Percentiles rank a stretch among this genome's conserved stretches.
These are phyloP conservation scores for Zaprionus lineosus DNA, from an alignment of 2,888 invertebrate genomes.

Conservation along the genomic window DNA sequence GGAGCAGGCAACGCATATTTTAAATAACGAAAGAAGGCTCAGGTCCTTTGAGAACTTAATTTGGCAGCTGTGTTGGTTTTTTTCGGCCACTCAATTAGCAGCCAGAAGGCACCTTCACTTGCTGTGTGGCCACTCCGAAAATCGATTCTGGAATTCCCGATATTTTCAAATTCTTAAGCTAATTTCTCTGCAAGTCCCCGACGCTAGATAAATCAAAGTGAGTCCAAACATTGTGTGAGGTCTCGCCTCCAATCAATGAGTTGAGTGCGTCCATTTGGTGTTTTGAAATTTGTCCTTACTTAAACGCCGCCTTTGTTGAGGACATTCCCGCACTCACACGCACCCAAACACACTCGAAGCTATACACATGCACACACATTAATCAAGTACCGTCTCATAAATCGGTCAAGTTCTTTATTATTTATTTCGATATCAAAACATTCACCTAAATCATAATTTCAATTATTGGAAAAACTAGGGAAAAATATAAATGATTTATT, in stretches of 20 bases:
- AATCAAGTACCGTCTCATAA: slow-evolving; percentile 44
- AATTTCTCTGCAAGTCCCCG: slow-evolving; percentile 49
- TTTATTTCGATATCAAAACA: slow-evolving; percentile 53
- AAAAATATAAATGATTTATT: slow-evolving; percentile 24
- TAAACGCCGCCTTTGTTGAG: slow-evolving; percentile 31
- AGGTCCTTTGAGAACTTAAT: slow-evolving; percentile 68
- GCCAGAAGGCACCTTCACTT: slow-evolving; percentile 36
- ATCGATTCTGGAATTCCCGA: slow-evolving; percentile 20
- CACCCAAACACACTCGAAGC: background rate
- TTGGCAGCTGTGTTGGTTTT: slow-evolving; percentile 51
- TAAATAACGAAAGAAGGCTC: slow-evolving; percentile 20
- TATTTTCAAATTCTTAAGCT: slow-evolving; percentile 47
- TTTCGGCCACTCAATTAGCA: slow-evolving; percentile 53
- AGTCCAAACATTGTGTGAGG: slow-evolving; percentile 55
- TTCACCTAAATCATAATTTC: slow-evolving; percentile 65
- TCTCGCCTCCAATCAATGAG: slow-evolving; percentile 61
- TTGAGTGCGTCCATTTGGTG: slow-evolving; percentile 9
- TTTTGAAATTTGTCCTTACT: slow-evolving; percentile 32
- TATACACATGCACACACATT: slow-evolving; percentile 15
- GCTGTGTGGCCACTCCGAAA: slow-evolving; percentile 34
- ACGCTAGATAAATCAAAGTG: slow-evolving; percentile 60
- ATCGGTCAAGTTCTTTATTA: slow-evolving; percentile 44
- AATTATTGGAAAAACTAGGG: slow-evolving; percentile 47
- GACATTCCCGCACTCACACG: slow-evolving; percentile 14
- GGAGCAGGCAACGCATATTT: slow-evolving; percentile 34